phyloP scores from a whole-genome alignment of 2,888 invertebrate species.

The Pachymerium ferrugineum region DNA sequence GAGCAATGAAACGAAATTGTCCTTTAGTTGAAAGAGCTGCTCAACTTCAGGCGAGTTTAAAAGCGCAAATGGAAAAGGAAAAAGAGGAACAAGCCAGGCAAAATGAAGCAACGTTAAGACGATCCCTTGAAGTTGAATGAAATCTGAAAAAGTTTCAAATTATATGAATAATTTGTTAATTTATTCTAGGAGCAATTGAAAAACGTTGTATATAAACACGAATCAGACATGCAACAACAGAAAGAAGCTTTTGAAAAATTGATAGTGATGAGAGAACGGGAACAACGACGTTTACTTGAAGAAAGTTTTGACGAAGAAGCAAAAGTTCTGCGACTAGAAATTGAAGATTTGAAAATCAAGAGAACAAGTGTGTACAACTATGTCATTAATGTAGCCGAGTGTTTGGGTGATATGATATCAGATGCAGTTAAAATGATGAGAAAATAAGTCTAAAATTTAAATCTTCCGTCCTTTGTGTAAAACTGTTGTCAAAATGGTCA shows the following conservation, averaged over 20 bases:
- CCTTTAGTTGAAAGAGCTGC: neutral
- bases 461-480: too few relatives aligned
- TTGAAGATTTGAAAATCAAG: neutral
- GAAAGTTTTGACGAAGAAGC: neutral
- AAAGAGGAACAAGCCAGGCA: neutral
- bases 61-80: neutral
- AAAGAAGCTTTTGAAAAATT: neutral
- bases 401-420: neutral
- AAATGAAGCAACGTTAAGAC: neutral
- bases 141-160: neutral
- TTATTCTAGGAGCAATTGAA: neutral
- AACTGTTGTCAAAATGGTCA: neutral
- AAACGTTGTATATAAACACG: neutral
- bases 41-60: neutral
- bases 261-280: neutral
- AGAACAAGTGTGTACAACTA: neutral
- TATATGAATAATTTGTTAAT: neutral
- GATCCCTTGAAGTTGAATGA: neutral
- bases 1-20: too few relatives aligned
- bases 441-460: neutral
- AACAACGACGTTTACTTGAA: neutral
- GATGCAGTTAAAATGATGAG: neutral
- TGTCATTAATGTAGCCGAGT: neutral
- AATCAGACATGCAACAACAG: neutral
- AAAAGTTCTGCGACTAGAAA: neutral